Percentiles rank a stretch among this genome's conserved stretches.
Evolutionary conservation across 2,888 invertebrate species (phyloP).

Genomic region (Ophion ventricosus): DNA sequence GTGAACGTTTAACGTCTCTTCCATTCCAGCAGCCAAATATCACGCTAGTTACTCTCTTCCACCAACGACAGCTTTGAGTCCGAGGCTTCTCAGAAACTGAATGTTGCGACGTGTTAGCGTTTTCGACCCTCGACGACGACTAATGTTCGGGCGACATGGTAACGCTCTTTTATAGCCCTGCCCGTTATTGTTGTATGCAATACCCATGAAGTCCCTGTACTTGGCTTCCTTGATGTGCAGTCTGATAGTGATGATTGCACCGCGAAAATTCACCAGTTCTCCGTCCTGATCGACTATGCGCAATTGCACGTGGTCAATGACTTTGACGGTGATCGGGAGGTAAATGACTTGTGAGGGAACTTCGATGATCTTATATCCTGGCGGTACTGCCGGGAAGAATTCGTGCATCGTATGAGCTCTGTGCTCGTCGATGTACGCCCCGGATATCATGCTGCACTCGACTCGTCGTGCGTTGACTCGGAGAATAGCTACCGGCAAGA

Average conservation of each 20-base stretch:
- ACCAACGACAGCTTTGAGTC: constrained; percentile 12
- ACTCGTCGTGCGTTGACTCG: constrained; percentile 66
- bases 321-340: constrained; percentile 61
- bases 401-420: no score
- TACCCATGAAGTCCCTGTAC: no score
- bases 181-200: constrained; percentile 5
- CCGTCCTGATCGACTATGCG: constrained; percentile 67
- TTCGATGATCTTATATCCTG: no score
- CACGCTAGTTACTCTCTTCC: constrained; percentile 22
- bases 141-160: constrained; percentile 30
- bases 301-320: constrained; percentile 65
- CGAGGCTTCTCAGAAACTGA: constrained; percentile 22
- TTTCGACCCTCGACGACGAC: constrained; percentile 27
- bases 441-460: constrained; percentile 71
- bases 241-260: no score
- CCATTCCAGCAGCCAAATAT: constrained; percentile 41
- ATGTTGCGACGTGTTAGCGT: constrained; percentile 18
- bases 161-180: constrained; percentile 39
- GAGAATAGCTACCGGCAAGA: constrained; percentile 65
- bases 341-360: no score
- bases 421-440: no score
- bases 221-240: no score
- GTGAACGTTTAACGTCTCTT: constrained; percentile 42
- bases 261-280: neutral
- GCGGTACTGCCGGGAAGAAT: no score